phyloP scores from a whole-genome alignment of 2,797 vertebrate species.

The Rhadinocentrus ornatus region DNA sequence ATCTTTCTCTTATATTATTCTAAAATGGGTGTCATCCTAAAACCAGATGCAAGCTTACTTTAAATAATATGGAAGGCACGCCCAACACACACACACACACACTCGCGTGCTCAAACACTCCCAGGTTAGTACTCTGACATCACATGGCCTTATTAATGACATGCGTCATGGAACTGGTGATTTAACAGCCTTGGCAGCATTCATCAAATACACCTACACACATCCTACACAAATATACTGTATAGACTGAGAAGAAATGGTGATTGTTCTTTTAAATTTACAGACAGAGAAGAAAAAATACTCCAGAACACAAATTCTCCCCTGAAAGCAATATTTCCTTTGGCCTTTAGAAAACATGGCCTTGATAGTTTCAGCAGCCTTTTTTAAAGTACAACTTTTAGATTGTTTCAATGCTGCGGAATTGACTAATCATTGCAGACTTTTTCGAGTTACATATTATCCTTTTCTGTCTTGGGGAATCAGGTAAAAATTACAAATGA shows the following conservation, averaged over 20 bases:
- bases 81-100: slow-evolving; percentile 5
- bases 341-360: too few relatives aligned
- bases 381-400: neutral
- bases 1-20: neutral
- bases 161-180: slow-evolving; percentile 54
- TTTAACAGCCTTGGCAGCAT: slow-evolving; percentile 25
- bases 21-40: slow-evolving; percentile 7
- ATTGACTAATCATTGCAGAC: neutral
- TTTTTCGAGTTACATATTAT: neutral
- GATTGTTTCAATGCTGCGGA: neutral
- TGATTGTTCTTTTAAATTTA: neutral
- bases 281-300: neutral
- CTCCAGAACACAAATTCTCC: neutral
- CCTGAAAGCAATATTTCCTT: neutral
- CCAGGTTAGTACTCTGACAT: slow-evolving; percentile 1
- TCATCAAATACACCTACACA: neutral
- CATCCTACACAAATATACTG: neutral
- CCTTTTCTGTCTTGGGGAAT: neutral
- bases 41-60: neutral
- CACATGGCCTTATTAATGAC: slow-evolving; percentile 31
- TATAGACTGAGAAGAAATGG: neutral
- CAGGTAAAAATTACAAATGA: slow-evolving; percentile 13
- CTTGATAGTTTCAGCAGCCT: neutral
- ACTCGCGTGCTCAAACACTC: slow-evolving; percentile 4
- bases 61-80: neutral